Evolutionary conservation across 2,888 invertebrate species (phyloP).

Genomic region (Plebejus melissa): DNA sequence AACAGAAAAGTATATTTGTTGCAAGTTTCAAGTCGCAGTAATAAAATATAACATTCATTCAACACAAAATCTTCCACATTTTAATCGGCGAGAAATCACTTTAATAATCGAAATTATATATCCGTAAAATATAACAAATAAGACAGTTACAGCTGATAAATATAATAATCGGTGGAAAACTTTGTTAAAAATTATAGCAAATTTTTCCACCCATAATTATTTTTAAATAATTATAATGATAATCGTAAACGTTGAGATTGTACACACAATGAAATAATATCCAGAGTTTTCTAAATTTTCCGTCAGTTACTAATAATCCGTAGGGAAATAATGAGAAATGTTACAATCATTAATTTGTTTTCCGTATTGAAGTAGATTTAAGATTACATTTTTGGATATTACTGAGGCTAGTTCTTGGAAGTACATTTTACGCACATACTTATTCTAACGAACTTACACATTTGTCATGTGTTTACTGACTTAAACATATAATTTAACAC

Average conservation of each 20-base stretch:
- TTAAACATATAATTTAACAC: not conserved
- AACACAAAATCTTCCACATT: slow-evolving; percentile 1
- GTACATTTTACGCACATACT: not conserved
- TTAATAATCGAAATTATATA: not conserved
- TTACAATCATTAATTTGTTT: not conserved
- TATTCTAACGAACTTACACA: not conserved
- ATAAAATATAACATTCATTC: not conserved
- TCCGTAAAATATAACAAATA: not conserved
- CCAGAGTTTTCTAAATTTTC: not conserved
- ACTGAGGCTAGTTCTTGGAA: not conserved
- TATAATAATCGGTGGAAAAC: not conserved
- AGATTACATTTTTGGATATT: not conserved
- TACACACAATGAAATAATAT: not conserved
- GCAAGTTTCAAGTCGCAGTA: not conserved
- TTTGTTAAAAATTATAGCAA: not conserved
- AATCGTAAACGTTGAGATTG: not conserved
- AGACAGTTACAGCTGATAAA: not conserved
- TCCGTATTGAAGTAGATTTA: not conserved
- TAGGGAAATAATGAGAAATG: not conserved
- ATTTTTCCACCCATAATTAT: not conserved
- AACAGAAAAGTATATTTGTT: not conserved
- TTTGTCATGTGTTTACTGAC: slow-evolving; percentile 5
- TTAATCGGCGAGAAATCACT: not conserved
- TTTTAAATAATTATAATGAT: not conserved
- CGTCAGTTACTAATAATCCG: not conserved